Evolutionary conservation across 2,113 vertebrate species (phyloP).

Genomic region (western clawed frog (Xenopus tropicalis)): UCB_Xtro_10.0 CM004443.2:70831001-70831500

Average conservation of each 20-base stretch:
- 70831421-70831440: slow-evolving; percentile 78
- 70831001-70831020: slow-evolving; percentile 57
- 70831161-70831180: slow-evolving; percentile 45
- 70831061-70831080: slow-evolving; percentile 64
- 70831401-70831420: slow-evolving; percentile 58
- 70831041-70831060: slow-evolving; percentile 69
- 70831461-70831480: slow-evolving; percentile 85
- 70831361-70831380: slow-evolving; percentile 55
- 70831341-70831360: slow-evolving; percentile 69
- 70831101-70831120: slow-evolving; percentile 68
- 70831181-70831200: slow-evolving; percentile 53
- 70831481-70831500: slow-evolving; percentile 76
- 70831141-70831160: slow-evolving; percentile 44
- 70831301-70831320: slow-evolving; percentile 91
- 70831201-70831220: slow-evolving; percentile 52
- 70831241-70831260: slow-evolving; percentile 81
- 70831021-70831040: slow-evolving; percentile 55
- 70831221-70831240: slow-evolving; percentile 86
- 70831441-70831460: slow-evolving; percentile 90
- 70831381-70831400: slow-evolving; percentile 63
- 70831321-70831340: slow-evolving; percentile 80
- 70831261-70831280: slow-evolving; percentile 61
- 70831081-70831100: slow-evolving; percentile 80
- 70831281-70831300: slow-evolving; percentile 83
- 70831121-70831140: slow-evolving; percentile 53